Evolutionary conservation across 92 coral and sea anemone genomes (phyloP), one percentile per base, ranked within the genome.

Genomic region (Palythoa caribaeorum): DNA sequence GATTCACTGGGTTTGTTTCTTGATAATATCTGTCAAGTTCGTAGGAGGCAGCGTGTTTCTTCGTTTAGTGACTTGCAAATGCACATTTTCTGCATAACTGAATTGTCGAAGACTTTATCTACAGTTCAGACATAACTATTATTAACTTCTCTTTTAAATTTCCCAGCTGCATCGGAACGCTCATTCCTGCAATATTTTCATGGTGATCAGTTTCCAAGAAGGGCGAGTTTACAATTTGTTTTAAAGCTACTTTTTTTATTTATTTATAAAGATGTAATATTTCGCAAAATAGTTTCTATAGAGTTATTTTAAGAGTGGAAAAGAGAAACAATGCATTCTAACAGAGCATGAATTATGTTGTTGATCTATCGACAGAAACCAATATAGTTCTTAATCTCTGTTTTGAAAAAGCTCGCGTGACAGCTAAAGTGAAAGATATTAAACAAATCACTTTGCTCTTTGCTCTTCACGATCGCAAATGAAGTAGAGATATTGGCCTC

Each of bases 371-470:
- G 75, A 35, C 75, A 70, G 75, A 10, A 35, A 70, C 38, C 44
- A 70, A 36, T 70, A 28, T 70, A 35, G 75, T 11, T 55, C 28
- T 70, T 38, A 35, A 70, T 70, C 37, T 12, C 75, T 38, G 11
- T 14, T 35, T 38, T 15, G 9, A 68, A 70, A 70, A 70, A 70
- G 9, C 2, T 14, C 21, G 8, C 10, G 40, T 70, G 75, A 70
- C 75, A 70, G 40, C 48, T 36, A 15, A 59, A 77, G 44, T 81
- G 86, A 63, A 65, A 81, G 86, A 81, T 48, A 6, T 21, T 36
- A n/a, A 66, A 15, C 76, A 66, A 81, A 66, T 44, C 19, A 48
- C 59, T 20, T 20, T 66, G 14, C 35, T 38, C 21, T 48, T 65
- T 21, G 39, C 39, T 51, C 6, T 77, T 52, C 50, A 40, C n/a